These are phyloP conservation scores for Abrostola triplasia DNA, from an alignment of 2,888 invertebrate species.

Conservation along the genomic window DNA sequence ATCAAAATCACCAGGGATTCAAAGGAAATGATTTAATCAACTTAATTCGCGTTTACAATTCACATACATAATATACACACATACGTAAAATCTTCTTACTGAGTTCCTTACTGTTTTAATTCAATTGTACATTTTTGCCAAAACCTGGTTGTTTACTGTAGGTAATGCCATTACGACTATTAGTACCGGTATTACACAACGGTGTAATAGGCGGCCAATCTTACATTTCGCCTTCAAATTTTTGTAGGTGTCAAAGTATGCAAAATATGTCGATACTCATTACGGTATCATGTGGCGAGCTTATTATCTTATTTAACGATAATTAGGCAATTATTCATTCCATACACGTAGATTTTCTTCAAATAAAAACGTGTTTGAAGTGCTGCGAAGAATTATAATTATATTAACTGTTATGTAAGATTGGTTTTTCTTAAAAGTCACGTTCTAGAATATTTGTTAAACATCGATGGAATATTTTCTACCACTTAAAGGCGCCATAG, in stretches of 20 bases:
- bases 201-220: conserved; percentile 61
- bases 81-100: too few relatives aligned
- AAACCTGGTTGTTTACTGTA: too few relatives aligned
- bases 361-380: background rate
- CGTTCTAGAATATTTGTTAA: too few relatives aligned
- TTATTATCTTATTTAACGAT: conserved; percentile 63
- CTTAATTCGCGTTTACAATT: too few relatives aligned
- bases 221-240: conserved; percentile 70
- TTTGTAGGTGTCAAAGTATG: conserved; percentile 74
- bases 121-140: too few relatives aligned
- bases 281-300: conserved; percentile 55
- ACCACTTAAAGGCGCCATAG: too few relatives aligned
- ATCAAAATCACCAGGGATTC: too few relatives aligned
- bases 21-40: too few relatives aligned
- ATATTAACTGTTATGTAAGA: background rate
- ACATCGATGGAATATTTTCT: background rate
- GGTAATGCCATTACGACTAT: background rate
- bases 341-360: conserved; percentile 34
- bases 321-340: conserved; percentile 48
- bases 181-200: conserved; percentile 33
- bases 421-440: too few relatives aligned
- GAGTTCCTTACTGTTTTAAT: too few relatives aligned
- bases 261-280: conserved; percentile 64
- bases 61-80: too few relatives aligned
- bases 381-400: background rate